A percentile compares a stretch with the other conserved stretches of the same genome.
Evolutionary conservation across 2,113 vertebrate genomes (phyloP).

Genomic region (Ailuropoda melanoleuca): DNA sequence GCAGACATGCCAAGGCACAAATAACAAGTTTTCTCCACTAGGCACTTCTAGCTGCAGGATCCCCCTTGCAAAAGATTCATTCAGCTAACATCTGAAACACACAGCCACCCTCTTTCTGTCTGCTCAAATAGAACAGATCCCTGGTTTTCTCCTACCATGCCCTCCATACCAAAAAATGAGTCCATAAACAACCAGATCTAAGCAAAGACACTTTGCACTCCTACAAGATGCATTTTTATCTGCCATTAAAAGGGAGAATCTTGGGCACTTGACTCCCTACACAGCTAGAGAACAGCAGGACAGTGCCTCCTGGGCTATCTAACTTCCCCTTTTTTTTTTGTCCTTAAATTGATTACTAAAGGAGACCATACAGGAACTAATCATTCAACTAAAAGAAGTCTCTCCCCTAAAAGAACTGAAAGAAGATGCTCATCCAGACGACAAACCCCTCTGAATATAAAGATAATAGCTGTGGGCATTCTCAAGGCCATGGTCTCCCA

Average conservation of each 20-base stretch:
- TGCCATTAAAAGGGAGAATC: background rate
- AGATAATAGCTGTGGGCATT: background rate
- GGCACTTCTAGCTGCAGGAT: background rate
- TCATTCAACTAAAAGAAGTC: background rate
- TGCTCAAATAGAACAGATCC: background rate
- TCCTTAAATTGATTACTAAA: background rate
- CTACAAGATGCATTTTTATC: background rate
- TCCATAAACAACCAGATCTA: background rate
- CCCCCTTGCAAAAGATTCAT: background rate
- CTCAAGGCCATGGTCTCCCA: background rate
- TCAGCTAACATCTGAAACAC: background rate
- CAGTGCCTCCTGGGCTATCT: background rate
- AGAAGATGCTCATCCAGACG: background rate
- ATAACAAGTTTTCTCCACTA: background rate
- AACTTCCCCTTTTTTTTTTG: background rate
- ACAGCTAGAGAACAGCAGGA: background rate
- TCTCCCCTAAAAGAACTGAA: background rate
- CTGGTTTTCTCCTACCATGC: background rate
- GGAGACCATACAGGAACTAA: background rate
- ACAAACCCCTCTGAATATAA: background rate
- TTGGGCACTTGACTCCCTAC: background rate
- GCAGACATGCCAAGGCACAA: background rate
- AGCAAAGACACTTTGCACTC: background rate
- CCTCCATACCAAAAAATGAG: background rate
- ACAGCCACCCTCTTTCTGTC: background rate